Conservation (phyloP, 2,888 invertebrate genomes). For the Morpho achilles region DNA sequence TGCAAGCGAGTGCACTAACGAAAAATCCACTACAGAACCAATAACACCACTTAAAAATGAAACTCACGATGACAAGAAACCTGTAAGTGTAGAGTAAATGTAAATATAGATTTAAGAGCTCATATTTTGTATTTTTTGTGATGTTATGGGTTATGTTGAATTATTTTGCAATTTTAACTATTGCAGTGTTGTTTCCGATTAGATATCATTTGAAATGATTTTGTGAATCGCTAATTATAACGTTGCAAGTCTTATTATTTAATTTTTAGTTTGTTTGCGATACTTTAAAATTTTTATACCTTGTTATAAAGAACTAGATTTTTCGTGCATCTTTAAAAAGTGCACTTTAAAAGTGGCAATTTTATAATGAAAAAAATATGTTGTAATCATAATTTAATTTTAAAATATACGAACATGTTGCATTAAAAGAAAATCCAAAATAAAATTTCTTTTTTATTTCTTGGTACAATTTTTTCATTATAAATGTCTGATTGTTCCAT, state of each 20-base stretch:
- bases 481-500: too few species aligned
- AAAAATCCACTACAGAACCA: slow-evolving; percentile 25
- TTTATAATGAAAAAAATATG: too few species aligned
- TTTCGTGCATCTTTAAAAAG: too few species aligned
- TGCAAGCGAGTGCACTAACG: slow-evolving; percentile 36
- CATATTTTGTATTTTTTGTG: slow-evolving; percentile 1
- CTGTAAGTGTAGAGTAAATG: slow-evolving; percentile 11
- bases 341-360: too few species aligned
- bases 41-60: slow-evolving; percentile 16
- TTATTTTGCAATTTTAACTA: too few species aligned
- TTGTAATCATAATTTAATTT: too few species aligned
- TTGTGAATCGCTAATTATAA: background rate
- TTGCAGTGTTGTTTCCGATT: background rate
- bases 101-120: background rate
- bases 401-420: too few species aligned
- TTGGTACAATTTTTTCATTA: too few species aligned
- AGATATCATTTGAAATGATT: too few species aligned
- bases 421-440: too few species aligned
- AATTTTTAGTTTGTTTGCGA: background rate
- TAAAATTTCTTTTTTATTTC: too few species aligned
- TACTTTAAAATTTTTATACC: background rate
- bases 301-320: background rate
- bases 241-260: background rate
- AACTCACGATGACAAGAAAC: slow-evolving; percentile 13
- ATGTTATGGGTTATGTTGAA: background rate